Evolutionary conservation across 2,113 vertebrate species (phyloP), one percentile per base, ranked within the genome.

Genomic region (Amblyopsis rosae): DNA sequence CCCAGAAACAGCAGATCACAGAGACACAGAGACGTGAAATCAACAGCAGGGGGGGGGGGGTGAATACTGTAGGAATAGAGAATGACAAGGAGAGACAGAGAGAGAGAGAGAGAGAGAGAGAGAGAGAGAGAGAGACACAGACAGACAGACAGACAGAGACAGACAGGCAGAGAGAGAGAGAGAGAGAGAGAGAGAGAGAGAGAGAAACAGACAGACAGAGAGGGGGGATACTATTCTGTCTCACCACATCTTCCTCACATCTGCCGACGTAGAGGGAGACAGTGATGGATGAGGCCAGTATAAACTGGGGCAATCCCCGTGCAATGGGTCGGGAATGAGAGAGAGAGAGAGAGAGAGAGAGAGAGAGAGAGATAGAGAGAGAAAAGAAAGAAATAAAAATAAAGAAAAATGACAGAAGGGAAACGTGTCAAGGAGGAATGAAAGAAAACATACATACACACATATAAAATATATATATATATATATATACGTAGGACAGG

Each of bases 221-320:
- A 41, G 35, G 35, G 7, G 35, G 35, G 35, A 4, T 41, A 5
- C 35, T 41, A 41, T 41, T 41, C 35, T 41, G 12, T 12, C 35
- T 41, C 35, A 41, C 35, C 35, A 41, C 35, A 53, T 17, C 32
- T 32, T 32, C 17, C 6, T 41, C 35, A 61, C 26, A 32, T 15
- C 58, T 59, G 58, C 32, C 13, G n/a, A 12, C 54, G 33, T 8
- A 10, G 51, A 51, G 50, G 13, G 63, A 17, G 66, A 8, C 26
- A 61, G 65, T 53, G 80, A 84, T 81, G 46, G 75, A 82, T 81
- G 81, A 84, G 72, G 62, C 73, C 15, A 12, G 54, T 60, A 71
- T 74, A 72, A 88, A 83, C 64, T 77, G 81, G 82, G 82, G 67
- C 78, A 84, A 81, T 64, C 72, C 78, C 51, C 69, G 65, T 69